These are phyloP conservation scores for Athetis lepigone DNA, from an alignment of 2,888 invertebrate genomes.

Conservation along the genomic window DNA sequence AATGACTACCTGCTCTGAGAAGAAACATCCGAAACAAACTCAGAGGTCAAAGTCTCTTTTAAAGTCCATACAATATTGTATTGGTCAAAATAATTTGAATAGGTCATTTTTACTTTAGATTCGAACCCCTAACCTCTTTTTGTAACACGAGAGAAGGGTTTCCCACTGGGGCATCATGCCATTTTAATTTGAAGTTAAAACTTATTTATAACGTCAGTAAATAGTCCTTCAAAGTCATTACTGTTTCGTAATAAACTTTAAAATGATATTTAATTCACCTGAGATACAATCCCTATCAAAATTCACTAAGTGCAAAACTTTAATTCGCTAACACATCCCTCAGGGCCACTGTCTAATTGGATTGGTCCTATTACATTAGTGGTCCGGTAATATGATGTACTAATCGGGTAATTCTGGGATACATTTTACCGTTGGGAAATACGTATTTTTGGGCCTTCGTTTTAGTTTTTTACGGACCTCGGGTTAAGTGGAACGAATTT, in stretches of 20 bases:
- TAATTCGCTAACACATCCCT: conserved; percentile 56
- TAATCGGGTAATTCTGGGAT: conserved; percentile 21
- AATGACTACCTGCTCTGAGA: too few relatives aligned
- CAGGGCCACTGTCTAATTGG: conserved; percentile 42
- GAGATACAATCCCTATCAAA: conserved; percentile 11
- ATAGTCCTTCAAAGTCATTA: too few relatives aligned
- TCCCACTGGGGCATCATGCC: too few relatives aligned
- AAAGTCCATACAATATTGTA: too few relatives aligned
- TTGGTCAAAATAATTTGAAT: too few relatives aligned
- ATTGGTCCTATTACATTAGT: conserved; percentile 40
- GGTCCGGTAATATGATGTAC: conserved; percentile 21
- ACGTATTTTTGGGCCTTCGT: background rate
- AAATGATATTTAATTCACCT: background rate
- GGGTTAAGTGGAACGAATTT: background rate
- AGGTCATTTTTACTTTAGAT: too few relatives aligned
- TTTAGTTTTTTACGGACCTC: conserved; percentile 4
- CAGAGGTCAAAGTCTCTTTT: too few relatives aligned
- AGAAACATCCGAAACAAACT: too few relatives aligned
- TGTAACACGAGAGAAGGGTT: too few relatives aligned
- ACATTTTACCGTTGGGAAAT: conserved; percentile 38
- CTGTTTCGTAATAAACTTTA: background rate
- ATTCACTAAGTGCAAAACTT: conserved; percentile 41
- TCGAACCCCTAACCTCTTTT: too few relatives aligned
- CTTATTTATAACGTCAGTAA: too few relatives aligned
- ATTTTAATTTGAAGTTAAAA: too few relatives aligned